Conservation (phyloP, 2,113 vertebrate species). For the Puma concolor region DNA sequence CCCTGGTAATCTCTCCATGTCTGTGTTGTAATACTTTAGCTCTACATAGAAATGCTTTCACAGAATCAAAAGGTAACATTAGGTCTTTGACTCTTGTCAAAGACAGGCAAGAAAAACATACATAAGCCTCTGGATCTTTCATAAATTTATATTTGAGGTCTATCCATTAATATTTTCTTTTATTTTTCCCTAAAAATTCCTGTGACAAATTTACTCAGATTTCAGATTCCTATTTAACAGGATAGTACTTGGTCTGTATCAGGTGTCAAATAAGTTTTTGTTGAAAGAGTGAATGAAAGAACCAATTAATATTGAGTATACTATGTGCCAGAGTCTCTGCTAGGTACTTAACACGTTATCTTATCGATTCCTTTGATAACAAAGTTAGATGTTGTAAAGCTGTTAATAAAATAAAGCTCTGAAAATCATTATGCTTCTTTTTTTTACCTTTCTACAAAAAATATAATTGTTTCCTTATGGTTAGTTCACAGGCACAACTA, state of each 20-base stretch:
- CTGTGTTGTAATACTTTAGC: background rate
- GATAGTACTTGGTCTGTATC: background rate
- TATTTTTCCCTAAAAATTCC: background rate
- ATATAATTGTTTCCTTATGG: background rate
- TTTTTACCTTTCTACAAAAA: background rate
- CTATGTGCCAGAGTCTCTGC: background rate
- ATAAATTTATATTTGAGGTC: background rate
- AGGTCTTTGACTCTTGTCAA: background rate
- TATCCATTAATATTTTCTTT: conserved; percentile 26
- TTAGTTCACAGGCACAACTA: background rate
- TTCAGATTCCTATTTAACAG: background rate
- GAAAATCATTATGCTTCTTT: background rate
- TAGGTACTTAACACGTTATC: background rate
- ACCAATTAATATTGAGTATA: background rate
- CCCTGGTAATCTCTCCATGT: background rate
- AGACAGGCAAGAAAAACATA: background rate
- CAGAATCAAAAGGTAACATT: background rate
- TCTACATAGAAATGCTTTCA: background rate
- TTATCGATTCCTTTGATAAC: background rate
- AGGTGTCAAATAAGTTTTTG: background rate
- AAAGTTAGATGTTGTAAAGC: background rate
- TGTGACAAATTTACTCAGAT: background rate
- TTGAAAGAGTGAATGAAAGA: background rate
- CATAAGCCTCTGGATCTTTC: background rate
- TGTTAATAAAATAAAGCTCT: conserved; percentile 12